phyloP scores from a whole-genome alignment of 2,888 invertebrate species.

The Drosophila percnosoma region DNA sequence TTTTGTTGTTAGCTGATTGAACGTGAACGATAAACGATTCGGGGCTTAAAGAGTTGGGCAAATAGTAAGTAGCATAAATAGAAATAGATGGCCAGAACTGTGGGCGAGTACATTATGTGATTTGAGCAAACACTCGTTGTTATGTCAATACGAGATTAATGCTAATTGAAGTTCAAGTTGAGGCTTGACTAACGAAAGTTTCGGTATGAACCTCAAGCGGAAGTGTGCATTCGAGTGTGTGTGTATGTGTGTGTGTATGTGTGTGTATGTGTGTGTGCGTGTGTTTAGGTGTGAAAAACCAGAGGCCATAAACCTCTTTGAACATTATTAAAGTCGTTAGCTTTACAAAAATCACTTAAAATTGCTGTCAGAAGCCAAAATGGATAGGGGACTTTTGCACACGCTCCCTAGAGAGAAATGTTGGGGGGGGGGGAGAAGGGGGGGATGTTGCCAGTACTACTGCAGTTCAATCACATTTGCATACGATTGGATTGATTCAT shows the following conservation, averaged over 20 bases:
- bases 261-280: background rate
- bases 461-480: slow-evolving; percentile 71
- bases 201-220: slow-evolving; percentile 36
- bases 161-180: slow-evolving; percentile 62
- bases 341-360: slow-evolving; percentile 32
- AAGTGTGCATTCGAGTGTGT: slow-evolving; percentile 20
- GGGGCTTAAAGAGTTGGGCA: slow-evolving; percentile 35
- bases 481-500: slow-evolving; percentile 64
- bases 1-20: slow-evolving; percentile 8
- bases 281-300: slow-evolving; percentile 57
- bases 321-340: slow-evolving; percentile 15
- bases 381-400: slow-evolving; percentile 3
- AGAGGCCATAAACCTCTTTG: slow-evolving; percentile 49
- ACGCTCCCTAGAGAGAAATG: background rate
- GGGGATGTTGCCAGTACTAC: background rate
- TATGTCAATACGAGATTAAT: slow-evolving; percentile 63
- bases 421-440: background rate
- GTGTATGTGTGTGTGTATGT: background rate
- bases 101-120: slow-evolving; percentile 34
- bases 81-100: slow-evolving; percentile 8
- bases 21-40: slow-evolving; percentile 12
- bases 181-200: slow-evolving; percentile 54
- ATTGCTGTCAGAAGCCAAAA: slow-evolving; percentile 21
- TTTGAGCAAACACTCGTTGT: slow-evolving; percentile 52
- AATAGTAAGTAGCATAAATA: slow-evolving; percentile 35